Conservation (phyloP, 2,888 invertebrate genomes). For the Cataglyphis albicans region DNA sequence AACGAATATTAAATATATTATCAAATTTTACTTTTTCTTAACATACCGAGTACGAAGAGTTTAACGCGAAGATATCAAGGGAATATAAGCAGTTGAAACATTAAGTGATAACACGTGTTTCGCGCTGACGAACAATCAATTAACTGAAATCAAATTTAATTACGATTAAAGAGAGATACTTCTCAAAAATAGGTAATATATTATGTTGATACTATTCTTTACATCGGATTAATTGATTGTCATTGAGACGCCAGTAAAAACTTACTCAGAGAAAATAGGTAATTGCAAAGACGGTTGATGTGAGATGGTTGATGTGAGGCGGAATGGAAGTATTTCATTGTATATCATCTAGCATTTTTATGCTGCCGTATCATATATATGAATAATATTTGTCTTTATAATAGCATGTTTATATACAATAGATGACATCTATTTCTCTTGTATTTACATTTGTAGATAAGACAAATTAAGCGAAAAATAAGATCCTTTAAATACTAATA, state of each 20-base stretch:
- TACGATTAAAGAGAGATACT: conserved; percentile 16
- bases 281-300: conserved; percentile 3
- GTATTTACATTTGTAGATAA: neutral
- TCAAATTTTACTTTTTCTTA: neutral
- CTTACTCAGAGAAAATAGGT: neutral
- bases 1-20: neutral
- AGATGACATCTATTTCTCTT: neutral
- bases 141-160: conserved; percentile 31
- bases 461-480: neutral
- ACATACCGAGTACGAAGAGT: neutral
- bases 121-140: conserved; percentile 11
- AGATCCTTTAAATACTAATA: neutral
- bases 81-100: conserved; percentile 11
- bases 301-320: neutral
- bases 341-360: neutral
- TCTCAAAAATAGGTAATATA: neutral
- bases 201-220: neutral
- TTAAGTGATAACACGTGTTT: conserved; percentile 1
- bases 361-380: neutral
- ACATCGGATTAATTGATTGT: conserved; percentile 20
- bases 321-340: neutral
- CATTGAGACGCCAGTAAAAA: conserved; percentile 12
- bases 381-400: neutral
- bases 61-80: neutral
- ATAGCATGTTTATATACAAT: neutral